Evolutionary conservation across 2,888 invertebrate species (phyloP).

Genomic region (Campoletis raptor): DNA sequence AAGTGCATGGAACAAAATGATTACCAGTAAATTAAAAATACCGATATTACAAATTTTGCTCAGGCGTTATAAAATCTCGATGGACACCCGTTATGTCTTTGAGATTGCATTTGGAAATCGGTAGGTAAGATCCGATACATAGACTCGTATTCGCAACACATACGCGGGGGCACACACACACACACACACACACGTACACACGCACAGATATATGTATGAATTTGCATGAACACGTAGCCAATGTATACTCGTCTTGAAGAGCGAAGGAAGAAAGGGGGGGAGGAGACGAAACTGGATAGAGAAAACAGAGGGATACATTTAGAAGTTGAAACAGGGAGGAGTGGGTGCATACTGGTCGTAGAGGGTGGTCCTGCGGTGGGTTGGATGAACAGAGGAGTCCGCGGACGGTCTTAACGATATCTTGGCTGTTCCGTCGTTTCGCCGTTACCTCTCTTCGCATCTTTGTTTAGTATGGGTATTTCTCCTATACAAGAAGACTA

Average conservation of each 20-base stretch:
- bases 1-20: neutral
- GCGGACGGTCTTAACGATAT: slow-evolving; percentile 84
- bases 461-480: slow-evolving; percentile 37
- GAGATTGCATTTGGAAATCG: slow-evolving; percentile 68
- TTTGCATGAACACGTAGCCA: slow-evolving; percentile 50
- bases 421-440: slow-evolving; percentile 79
- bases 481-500: slow-evolving; percentile 54
- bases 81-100: slow-evolving; percentile 76
- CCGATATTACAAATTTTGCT: neutral
- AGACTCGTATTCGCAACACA: neutral
- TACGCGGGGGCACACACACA: slow-evolving; percentile 33
- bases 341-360: slow-evolving; percentile 65
- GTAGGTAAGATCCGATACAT: slow-evolving; percentile 61
- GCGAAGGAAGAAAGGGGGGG: slow-evolving; percentile 71
- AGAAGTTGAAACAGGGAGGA: slow-evolving; percentile 67
- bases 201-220: neutral
- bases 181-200: neutral
- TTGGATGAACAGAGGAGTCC: slow-evolving; percentile 79
- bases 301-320: slow-evolving; percentile 75
- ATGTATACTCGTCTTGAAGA: slow-evolving; percentile 42
- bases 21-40: neutral
- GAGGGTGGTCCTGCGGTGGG: slow-evolving; percentile 78
- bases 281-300: slow-evolving; percentile 72
- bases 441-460: slow-evolving; percentile 71
- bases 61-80: slow-evolving; percentile 39